Evolutionary conservation across 2,797 vertebrate species (phyloP).

Genomic region (Eleutherodactylus coqui): DNA sequence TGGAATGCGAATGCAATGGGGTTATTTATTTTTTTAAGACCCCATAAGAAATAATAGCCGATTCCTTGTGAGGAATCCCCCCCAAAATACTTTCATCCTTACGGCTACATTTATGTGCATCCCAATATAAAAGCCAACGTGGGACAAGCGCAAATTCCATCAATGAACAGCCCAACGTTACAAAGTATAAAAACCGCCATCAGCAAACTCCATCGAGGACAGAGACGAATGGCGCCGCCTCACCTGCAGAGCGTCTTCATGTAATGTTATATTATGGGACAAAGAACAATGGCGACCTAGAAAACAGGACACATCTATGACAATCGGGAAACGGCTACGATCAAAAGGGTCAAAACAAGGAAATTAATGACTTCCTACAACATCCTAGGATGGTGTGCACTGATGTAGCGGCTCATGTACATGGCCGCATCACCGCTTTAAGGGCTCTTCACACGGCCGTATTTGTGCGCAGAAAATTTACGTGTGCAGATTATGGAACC

Average conservation of each 20-base stretch:
- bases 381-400: constrained; percentile 51
- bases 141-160: not conserved
- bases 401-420: not conserved
- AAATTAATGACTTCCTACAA: constrained; percentile 58
- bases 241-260: not conserved
- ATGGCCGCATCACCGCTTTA: too few relatives aligned
- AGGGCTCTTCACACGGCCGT: too few relatives aligned
- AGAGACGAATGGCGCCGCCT: not conserved
- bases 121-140: not conserved
- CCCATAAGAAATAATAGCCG: too few relatives aligned
- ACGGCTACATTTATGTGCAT: not conserved
- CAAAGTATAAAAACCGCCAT: not conserved
- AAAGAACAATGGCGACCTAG: not conserved
- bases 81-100: too few relatives aligned
- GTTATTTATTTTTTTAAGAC: too few relatives aligned
- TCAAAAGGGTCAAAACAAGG: constrained; percentile 65
- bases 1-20: too few relatives aligned
- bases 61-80: too few relatives aligned
- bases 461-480: too few relatives aligned
- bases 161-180: not conserved
- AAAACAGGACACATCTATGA: constrained; percentile 47
- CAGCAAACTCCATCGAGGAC: not conserved
- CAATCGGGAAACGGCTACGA: constrained; percentile 59
- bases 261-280: not conserved
- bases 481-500: too few relatives aligned